These are phyloP conservation scores for Agrotis ipsilon DNA, from an alignment of 2,888 invertebrate species.

Conservation along the genomic window DNA sequence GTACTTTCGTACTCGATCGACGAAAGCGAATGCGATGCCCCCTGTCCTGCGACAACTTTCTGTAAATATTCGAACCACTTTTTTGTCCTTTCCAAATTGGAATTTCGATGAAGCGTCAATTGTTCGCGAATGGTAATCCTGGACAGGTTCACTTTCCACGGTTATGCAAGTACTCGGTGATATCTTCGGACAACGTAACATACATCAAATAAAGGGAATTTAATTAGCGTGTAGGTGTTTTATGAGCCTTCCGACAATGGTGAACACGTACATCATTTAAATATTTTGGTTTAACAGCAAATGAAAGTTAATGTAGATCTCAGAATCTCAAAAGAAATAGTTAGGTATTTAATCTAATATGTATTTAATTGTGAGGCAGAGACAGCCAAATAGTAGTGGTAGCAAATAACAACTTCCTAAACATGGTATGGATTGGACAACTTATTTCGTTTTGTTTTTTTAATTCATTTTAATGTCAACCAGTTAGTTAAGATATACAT, in stretches of 20 bases:
- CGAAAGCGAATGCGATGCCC: slow-evolving; percentile 86
- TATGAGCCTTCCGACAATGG: slow-evolving; percentile 66
- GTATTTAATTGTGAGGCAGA: slow-evolving; percentile 6
- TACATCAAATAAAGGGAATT: slow-evolving; percentile 80
- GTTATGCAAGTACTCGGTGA: slow-evolving; percentile 76
- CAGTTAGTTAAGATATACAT: slow-evolving; percentile 64
- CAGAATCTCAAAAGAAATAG: slow-evolving; percentile 4
- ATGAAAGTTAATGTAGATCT: slow-evolving; percentile 31
- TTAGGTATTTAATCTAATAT: too few species aligned
- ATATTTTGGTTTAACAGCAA: slow-evolving; percentile 22
- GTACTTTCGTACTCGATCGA: slow-evolving; percentile 85
- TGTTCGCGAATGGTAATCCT: slow-evolving; percentile 76
- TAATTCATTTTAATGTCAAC: slow-evolving; percentile 65
- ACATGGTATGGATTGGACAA: slow-evolving; percentile 34
- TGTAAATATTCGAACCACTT: slow-evolving; percentile 85
- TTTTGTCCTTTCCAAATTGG: slow-evolving; percentile 88
- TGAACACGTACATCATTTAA: slow-evolving; percentile 31
- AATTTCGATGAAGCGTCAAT: slow-evolving; percentile 86
- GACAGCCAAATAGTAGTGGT: not conserved
- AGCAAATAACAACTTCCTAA: slow-evolving; percentile 32
- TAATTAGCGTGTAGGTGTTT: slow-evolving; percentile 83
- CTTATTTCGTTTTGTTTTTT: slow-evolving; percentile 57
- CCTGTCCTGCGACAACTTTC: slow-evolving; percentile 88
- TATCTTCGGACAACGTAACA: slow-evolving; percentile 74
- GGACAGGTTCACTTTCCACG: slow-evolving; percentile 86